Conservation (phyloP, 2,797 vertebrate genomes). For the Neolamprologus multifasciatus region DNA sequence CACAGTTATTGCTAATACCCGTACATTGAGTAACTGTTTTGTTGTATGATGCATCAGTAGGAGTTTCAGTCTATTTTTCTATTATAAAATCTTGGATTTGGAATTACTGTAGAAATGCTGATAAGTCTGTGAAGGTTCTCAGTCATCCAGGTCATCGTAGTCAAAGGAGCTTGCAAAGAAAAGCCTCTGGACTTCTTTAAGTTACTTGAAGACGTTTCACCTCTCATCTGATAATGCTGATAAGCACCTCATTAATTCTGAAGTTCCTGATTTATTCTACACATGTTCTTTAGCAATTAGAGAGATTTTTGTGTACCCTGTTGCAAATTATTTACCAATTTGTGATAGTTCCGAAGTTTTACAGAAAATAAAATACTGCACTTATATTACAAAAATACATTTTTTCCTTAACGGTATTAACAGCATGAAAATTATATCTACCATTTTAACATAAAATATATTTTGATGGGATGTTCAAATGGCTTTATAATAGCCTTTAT, state of each 20-base stretch:
- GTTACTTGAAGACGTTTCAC: too few species aligned
- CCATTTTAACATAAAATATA: not conserved
- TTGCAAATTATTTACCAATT: not conserved
- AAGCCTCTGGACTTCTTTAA: too few species aligned
- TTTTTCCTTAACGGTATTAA: not conserved
- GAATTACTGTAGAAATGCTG: not conserved
- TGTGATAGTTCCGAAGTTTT: not conserved
- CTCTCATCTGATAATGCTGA: not conserved
- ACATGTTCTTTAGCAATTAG: not conserved
- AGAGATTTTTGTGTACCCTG: not conserved
- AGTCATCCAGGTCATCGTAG: too few species aligned
- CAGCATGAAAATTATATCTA: not conserved
- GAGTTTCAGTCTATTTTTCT: not conserved
- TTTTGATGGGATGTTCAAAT: not conserved
- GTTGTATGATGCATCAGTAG: not conserved
- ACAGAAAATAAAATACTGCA: not conserved
- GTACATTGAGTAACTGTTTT: not conserved
- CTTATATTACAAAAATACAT: not conserved
- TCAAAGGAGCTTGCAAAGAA: too few species aligned
- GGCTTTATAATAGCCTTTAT: not conserved
- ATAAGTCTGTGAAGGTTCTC: not conserved
- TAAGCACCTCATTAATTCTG: not conserved
- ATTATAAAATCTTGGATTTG: not conserved
- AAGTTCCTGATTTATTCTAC: not conserved
- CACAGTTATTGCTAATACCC: not conserved